phyloP scores from a whole-genome alignment of 2,888 invertebrate genomes.

The Periphyllus acericola region DNA sequence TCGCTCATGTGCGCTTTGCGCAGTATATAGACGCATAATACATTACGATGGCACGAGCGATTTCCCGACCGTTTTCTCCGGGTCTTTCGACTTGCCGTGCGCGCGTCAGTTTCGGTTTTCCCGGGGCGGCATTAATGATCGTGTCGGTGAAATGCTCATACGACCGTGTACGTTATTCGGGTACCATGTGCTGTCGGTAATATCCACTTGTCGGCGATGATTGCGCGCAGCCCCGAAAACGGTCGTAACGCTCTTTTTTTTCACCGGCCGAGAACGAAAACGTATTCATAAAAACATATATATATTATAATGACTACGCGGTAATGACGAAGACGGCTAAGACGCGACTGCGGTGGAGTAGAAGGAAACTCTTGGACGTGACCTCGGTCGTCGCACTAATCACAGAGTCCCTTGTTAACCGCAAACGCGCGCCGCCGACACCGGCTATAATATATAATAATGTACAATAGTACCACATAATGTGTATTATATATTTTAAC shows the following conservation, averaged over 20 bases:
- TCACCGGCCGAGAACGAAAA: not conserved
- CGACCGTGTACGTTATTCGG: not conserved
- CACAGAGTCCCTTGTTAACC: constrained; percentile 34
- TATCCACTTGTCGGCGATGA: not conserved
- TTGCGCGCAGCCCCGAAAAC: not conserved
- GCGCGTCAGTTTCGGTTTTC: too few relatives aligned
- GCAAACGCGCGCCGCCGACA: not conserved
- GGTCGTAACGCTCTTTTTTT: constrained; percentile 3
- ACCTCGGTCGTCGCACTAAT: constrained; percentile 16
- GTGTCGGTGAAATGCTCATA: too few relatives aligned
- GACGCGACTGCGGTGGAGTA: not conserved
- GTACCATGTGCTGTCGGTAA: not conserved
- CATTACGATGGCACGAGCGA: too few relatives aligned
- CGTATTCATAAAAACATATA: not conserved
- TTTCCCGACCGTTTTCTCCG: too few relatives aligned
- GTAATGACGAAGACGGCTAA: not conserved
- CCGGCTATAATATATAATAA: not conserved
- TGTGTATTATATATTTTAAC: too few relatives aligned
- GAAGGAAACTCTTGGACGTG: constrained; percentile 8
- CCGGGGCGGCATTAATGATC: too few relatives aligned
- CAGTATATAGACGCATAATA: too few relatives aligned
- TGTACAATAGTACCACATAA: not conserved
- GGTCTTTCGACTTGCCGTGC: too few relatives aligned
- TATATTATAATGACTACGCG: not conserved
- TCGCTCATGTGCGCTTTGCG: too few relatives aligned